These are phyloP conservation scores for Arctia plantaginis DNA, from an alignment of 2,888 invertebrate genomes.

Conservation along the genomic window DNA sequence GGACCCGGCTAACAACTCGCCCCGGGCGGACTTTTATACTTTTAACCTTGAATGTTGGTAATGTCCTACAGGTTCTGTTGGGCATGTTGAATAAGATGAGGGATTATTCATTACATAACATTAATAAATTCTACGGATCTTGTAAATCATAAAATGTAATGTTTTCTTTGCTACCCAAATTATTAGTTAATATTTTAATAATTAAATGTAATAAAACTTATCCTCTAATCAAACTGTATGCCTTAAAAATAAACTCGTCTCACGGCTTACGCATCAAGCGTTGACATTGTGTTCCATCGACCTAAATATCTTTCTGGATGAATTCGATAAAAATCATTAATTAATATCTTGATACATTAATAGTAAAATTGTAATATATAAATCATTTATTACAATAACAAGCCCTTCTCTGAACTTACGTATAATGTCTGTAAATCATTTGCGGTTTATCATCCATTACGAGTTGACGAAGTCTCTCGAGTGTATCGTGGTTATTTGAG, in stretches of 20 bases:
- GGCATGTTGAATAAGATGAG: neutral
- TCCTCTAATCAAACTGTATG: neutral
- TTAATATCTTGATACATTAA: neutral
- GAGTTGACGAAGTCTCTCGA: neutral
- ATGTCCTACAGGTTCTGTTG: slow-evolving; percentile 60
- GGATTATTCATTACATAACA: neutral
- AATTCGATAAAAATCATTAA: neutral
- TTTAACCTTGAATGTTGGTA: slow-evolving; percentile 63
- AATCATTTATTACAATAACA: neutral
- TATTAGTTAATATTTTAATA: neutral
- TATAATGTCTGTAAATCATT: neutral
- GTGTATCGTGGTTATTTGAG: neutral
- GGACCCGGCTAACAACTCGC: slow-evolving; percentile 59
- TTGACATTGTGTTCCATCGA: neutral
- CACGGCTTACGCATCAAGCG: no score
- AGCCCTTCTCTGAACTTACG: neutral
- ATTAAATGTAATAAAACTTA: neutral
- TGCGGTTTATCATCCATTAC: slow-evolving; percentile 4
- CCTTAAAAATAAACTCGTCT: neutral
- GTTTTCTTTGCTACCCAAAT: neutral
- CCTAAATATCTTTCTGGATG: neutral
- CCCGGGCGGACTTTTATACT: slow-evolving; percentile 65
- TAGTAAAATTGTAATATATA: neutral
- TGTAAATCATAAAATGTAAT: neutral
- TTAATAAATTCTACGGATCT: neutral